A percentile compares a stretch with the other conserved stretches of the same genome.
Evolutionary conservation across 2,888 invertebrate genomes (phyloP).

Genomic region (Pristionchus fissidentatus): DNA sequence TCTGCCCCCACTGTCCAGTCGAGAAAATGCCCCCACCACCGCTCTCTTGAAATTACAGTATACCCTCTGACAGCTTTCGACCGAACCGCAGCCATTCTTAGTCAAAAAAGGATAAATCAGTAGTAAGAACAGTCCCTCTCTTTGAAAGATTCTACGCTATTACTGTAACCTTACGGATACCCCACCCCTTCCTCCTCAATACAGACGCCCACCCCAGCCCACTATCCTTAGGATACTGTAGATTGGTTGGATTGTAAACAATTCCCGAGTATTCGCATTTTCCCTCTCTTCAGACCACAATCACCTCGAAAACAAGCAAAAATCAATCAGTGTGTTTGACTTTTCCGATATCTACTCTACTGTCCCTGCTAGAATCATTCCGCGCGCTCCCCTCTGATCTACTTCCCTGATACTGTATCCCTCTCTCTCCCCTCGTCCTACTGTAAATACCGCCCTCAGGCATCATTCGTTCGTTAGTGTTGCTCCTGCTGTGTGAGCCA

Average conservation of each 20-base stretch:
- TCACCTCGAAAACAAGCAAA: constrained; percentile 15
- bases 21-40: background rate
- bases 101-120: background rate
- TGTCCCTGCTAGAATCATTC: background rate
- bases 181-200: background rate
- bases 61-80: background rate
- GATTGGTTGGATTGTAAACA: constrained; percentile 23
- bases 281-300: background rate
- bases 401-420: background rate
- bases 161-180: constrained; percentile 25
- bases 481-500: constrained; percentile 40
- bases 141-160: constrained; percentile 29
- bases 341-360: constrained; percentile 23
- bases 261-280: constrained; percentile 5
- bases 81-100: background rate
- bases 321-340: constrained; percentile 20
- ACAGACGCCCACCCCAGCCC: background rate
- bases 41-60: background rate
- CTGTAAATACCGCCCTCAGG: constrained; percentile 40
- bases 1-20: background rate
- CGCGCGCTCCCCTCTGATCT: background rate
- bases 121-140: background rate
- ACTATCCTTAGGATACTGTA: background rate
- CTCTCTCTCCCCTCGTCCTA: background rate
- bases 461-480: constrained; percentile 41